Evolutionary conservation across 1,140 invertebrate species (phyloP), one percentile per base, ranked within the genome.

Genomic region (Caerostris extrusa): DNA sequence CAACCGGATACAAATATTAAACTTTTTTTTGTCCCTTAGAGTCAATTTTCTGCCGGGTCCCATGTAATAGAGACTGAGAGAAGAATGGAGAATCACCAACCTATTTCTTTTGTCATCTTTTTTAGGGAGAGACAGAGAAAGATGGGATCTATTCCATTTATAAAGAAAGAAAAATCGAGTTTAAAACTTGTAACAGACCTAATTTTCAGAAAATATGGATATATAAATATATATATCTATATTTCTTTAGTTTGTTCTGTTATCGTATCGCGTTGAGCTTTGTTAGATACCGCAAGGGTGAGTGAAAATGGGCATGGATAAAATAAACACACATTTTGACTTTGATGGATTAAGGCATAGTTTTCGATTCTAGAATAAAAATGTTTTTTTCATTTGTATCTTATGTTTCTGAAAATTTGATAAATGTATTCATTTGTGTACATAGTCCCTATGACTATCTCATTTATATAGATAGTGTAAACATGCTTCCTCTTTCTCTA

Each of bases 1-100:
- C 77, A 67, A 85, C 61, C 58, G 81, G 90, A 92, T 92, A 92
- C 90, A 92, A 92, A 92, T 92, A 92, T 92, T 92, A 92, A 92
- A n/a, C 77, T 58, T 58, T 85, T 81, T 81, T 92, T 92, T 92
- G 81, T 92, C 90, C 64, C 90, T 53, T 85, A 85, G 81, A 85
- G 58, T 92, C 60, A 92, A 83, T 92, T 92, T 92, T 92, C 85
- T 92, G 58, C 53, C 81, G 61, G 58, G 53, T 91, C 56, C 56
- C 19, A 58, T 92, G 77, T 83, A 83, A 92, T n/a, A 56, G 57
- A 58, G 85, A 83, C 60, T 58, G 67, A 60, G 56, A 91, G 90
- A 67, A n/a, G 71, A 57, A 10, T 57, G 53, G 71, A 91, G 56
- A 71, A 81, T 81, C 90, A 82, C 90, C 90, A 91, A n/a, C 77